Evolutionary conservation across 37 sponge, comb jelly and placozoan genomes (phyloP).

Genomic region (Theonella swinhoei): DNA sequence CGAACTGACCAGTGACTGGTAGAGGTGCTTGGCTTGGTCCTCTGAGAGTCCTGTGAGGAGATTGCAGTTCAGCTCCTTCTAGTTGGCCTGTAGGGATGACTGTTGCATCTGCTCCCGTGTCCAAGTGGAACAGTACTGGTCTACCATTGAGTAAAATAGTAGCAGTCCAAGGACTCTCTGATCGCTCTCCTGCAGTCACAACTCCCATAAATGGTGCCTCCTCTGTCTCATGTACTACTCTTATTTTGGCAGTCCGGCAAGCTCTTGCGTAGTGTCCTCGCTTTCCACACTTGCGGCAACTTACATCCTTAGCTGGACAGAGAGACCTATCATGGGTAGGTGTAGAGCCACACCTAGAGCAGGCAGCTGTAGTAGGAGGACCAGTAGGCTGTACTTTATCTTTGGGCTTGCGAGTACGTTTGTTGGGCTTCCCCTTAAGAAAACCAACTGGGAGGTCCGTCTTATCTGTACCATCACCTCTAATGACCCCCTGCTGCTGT

Average conservation of each 20-base stretch:
- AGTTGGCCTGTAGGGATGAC: not conserved
- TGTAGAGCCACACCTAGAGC: conserved; percentile 4
- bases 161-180: not conserved
- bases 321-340: conserved; percentile 7
- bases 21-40: conserved; percentile 4
- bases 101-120: conserved; percentile 22
- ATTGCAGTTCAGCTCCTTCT: not conserved
- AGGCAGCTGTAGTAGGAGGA: not conserved
- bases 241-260: not conserved
- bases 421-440: not conserved
- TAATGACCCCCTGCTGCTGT: conserved; percentile 16
- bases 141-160: conserved; percentile 8
- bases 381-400: too few relatives aligned
- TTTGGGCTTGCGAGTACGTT: not conserved
- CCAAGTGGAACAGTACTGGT: conserved; percentile 5
- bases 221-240: not conserved
- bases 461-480: not conserved
- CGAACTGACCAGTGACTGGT: not conserved
- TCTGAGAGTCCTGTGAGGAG: not conserved
- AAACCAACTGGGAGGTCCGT: not conserved
- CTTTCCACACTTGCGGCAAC: conserved; percentile 17
- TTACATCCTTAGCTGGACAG: conserved; percentile 26
- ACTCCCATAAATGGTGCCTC: not conserved
- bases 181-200: not conserved
- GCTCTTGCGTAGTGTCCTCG: conserved; percentile 9